Conservation (phyloP, 2,888 invertebrate species). For the Spisula subtruncata region DNA sequence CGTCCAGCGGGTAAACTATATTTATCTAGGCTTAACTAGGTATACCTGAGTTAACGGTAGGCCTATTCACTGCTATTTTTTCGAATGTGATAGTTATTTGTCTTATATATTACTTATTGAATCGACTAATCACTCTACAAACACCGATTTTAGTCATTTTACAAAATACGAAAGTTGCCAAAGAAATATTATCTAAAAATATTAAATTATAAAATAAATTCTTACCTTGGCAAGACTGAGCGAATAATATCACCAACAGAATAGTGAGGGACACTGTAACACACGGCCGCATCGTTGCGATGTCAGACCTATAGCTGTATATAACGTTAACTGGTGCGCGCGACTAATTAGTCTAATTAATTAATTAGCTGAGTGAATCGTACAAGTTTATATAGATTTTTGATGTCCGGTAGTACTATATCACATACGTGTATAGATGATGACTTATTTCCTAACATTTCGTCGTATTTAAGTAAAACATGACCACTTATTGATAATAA, state of each 20-base stretch:
- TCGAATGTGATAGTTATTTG: too few relatives aligned
- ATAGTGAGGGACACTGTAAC: background rate
- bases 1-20: too few relatives aligned
- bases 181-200: too few relatives aligned
- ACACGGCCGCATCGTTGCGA: background rate
- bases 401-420: background rate
- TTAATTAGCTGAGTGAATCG: background rate
- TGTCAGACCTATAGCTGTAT: background rate
- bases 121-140: too few relatives aligned
- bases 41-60: too few relatives aligned
- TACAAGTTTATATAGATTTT: background rate
- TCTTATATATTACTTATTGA: too few relatives aligned
- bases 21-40: too few relatives aligned
- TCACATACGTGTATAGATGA: background rate
- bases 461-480: background rate
- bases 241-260: background rate
- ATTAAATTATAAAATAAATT: background rate
- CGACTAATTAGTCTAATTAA: background rate
- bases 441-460: background rate
- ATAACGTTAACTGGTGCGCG: background rate
- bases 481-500: slow-evolving; percentile 10
- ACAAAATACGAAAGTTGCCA: too few relatives aligned
- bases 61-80: too few relatives aligned
- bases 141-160: too few relatives aligned
- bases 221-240: background rate